Evolutionary conservation across 2,797 vertebrate genomes (phyloP).

Genomic region (Centropyge bicolor): DNA sequence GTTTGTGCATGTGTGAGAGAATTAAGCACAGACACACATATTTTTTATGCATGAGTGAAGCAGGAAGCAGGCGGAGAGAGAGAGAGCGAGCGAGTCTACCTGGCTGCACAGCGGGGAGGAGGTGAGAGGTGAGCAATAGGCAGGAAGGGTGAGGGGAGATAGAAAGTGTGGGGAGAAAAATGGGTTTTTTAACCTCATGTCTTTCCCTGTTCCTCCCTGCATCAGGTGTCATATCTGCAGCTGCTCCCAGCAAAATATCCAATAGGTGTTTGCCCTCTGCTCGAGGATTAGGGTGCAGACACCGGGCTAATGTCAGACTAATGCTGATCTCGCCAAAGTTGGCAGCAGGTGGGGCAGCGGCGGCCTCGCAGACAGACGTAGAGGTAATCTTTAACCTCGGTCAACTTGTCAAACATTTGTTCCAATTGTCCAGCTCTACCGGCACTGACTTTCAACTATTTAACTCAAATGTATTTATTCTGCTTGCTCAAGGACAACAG

Average conservation of each 20-base stretch:
- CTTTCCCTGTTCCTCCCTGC: constrained; percentile 42
- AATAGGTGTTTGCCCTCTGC: constrained; percentile 73
- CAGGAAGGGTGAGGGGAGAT: constrained; percentile 23
- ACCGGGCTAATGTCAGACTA: constrained; percentile 67
- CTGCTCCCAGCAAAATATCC: constrained; percentile 74
- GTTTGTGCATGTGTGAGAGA: constrained; percentile 9
- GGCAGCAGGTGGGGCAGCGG: constrained; percentile 53
- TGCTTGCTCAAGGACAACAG: neutral
- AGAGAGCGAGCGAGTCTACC: constrained; percentile 21
- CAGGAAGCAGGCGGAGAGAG: constrained; percentile 26
- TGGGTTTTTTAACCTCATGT: constrained; percentile 56
- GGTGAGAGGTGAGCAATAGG: constrained; percentile 56
- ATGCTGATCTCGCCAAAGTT: constrained; percentile 58
- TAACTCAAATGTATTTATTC: neutral
- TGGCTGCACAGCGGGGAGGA: constrained; percentile 31
- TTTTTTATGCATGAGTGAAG: constrained; percentile 59
- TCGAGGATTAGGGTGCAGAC: constrained; percentile 59
- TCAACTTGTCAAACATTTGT: constrained; percentile 15
- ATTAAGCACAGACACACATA: constrained; percentile 35
- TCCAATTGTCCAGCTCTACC: neutral
- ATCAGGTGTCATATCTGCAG: constrained; percentile 66
- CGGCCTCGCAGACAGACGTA: constrained; percentile 45
- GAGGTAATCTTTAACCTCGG: constrained; percentile 36
- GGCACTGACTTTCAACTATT: neutral
- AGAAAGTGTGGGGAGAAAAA: constrained; percentile 30